Evolutionary conservation across 2,888 invertebrate genomes (phyloP), one percentile per base, ranked within the genome.

Genomic region (Euspilapteryx auroguttella): DNA sequence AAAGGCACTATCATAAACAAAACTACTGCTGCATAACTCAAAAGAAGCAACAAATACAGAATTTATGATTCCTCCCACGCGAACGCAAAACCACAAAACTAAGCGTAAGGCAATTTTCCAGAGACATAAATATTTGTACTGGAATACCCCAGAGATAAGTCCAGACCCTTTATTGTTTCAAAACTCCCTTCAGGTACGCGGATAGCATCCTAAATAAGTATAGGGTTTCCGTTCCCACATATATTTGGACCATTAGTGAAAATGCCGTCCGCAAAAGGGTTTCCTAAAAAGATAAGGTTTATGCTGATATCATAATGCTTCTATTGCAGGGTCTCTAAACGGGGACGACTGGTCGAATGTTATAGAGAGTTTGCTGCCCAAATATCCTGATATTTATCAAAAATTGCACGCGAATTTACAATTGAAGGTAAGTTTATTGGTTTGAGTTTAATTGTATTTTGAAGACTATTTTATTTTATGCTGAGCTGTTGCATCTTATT

Each of bases 281-380:
- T n/a, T n/a, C n/a, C n/a, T n/a, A n/a, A n/a, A n/a, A n/a, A n/a
- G n/a, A n/a, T n/a, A n/a, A n/a, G n/a, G n/a, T n/a, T n/a, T n/a
- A n/a, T n/a, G n/a, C n/a, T n/a, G n/a, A n/a, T n/a, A n/a, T n/a
- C n/a, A n/a, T n/a, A n/a, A n/a, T n/a, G n/a, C n/a, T n/a, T n/a
- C n/a, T n/a, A n/a, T n/a, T 57, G n/a, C 54, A 81, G 81, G 66
- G 39, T 76, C 79, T 2, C 51, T 78, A 27, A 64, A 61, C n/a
- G 81, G 80, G 32, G 73, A 77, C 24, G 80, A 82, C 43, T 82
- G 81, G 81, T 79, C 75, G 3, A 71, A 75, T 40, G 41, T 80
- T 25, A 78, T 80, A 33, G 79, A 80, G 41, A 62, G 52, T 34
- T 41, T 80, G 30, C 44, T 81, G 14, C 80, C 81, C n/a, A 73